These are phyloP conservation scores for Rhorus exstirpatorius DNA, from an alignment of 2,888 invertebrate species.

Conservation along the genomic window DNA sequence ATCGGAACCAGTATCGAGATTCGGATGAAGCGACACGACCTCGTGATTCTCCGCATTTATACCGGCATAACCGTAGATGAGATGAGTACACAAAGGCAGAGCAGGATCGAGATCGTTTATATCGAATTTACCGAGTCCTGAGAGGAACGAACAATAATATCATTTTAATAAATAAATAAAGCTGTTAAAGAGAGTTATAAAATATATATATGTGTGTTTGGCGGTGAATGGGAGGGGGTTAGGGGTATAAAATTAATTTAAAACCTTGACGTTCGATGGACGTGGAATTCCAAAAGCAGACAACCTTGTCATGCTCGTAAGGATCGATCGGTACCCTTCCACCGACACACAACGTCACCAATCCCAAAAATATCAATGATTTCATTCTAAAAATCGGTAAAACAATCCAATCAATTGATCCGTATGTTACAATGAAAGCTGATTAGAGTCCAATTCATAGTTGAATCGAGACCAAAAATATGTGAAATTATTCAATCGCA, in stretches of 20 bases:
- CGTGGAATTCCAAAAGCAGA: slow-evolving; percentile 92
- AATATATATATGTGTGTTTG: too few species aligned
- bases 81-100: slow-evolving; percentile 92
- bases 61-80: slow-evolving; percentile 93
- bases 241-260: too few species aligned
- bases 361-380: slow-evolving; percentile 74
- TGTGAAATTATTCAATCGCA: too few species aligned
- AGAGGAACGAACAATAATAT: too few species aligned
- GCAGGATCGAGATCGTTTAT: slow-evolving; percentile 91
- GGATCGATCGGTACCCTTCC: slow-evolving; percentile 84
- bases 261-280: slow-evolving; percentile 90
- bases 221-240: too few species aligned
- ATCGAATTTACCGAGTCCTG: slow-evolving; percentile 93
- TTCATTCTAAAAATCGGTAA: slow-evolving; percentile 75
- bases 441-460: too few species aligned
- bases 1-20: slow-evolving; percentile 91
- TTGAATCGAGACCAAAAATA: too few species aligned
- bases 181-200: too few species aligned
- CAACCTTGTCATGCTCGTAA: slow-evolving; percentile 88
- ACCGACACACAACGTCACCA: slow-evolving; percentile 80
- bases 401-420: too few species aligned
- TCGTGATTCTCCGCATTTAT: slow-evolving; percentile 91
- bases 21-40: slow-evolving; percentile 90
- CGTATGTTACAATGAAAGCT: too few species aligned
- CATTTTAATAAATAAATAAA: too few species aligned